These are phyloP conservation scores for Cenopis cana DNA, from an alignment of 2,888 invertebrate species.

Conservation along the genomic window DNA sequence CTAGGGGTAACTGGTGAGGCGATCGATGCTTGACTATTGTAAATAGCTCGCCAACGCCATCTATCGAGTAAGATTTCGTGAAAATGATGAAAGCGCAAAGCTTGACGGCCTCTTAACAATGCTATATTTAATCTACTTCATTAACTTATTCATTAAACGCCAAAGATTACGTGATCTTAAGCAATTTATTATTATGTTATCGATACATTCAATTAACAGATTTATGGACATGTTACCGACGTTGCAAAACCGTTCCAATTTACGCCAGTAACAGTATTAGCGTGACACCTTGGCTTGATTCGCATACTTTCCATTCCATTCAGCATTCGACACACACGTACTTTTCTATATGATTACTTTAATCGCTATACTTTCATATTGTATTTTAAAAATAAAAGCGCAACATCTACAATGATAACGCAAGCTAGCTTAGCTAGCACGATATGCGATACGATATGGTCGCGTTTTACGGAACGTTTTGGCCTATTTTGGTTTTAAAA, in stretches of 20 bases:
- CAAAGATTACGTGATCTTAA: conserved; percentile 2
- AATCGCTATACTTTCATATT: background rate
- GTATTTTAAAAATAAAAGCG: background rate
- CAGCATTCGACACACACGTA: conserved; percentile 8
- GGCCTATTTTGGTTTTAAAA: no score
- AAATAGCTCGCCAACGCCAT: no score
- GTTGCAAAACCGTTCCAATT: conserved; percentile 15
- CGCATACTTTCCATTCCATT: conserved; percentile 15
- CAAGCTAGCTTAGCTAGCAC: no score
- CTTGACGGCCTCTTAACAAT: no score
- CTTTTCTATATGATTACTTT: background rate
- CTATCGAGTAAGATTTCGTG: no score
- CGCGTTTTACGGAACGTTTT: no score
- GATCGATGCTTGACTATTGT: no score
- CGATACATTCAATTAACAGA: background rate
- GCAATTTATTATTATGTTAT: background rate
- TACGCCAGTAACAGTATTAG: conserved; percentile 5
- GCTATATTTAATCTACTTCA: background rate
- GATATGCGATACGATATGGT: no score
- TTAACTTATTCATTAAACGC: background rate
- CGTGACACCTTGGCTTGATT: conserved; percentile 18
- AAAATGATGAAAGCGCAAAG: no score
- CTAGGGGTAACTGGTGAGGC: no score
- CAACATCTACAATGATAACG: no score
- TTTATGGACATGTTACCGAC: conserved; percentile 6